phyloP scores from a whole-genome alignment of 2,113 vertebrate species.

The Chaetops frenatus region DNA sequence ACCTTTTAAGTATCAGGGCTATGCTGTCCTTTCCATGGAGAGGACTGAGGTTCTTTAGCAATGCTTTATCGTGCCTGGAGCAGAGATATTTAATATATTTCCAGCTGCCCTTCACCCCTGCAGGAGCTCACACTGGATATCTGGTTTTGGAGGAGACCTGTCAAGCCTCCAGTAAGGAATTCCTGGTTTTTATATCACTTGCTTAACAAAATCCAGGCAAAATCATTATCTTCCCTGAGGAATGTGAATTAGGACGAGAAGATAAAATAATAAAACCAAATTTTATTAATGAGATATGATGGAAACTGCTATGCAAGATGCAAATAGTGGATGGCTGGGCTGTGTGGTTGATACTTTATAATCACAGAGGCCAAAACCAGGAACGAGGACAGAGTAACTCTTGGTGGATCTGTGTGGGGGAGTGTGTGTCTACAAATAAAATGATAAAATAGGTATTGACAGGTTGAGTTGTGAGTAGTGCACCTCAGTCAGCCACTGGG shows the following conservation, averaged over 20 bases:
- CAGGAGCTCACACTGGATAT: background rate
- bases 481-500: background rate
- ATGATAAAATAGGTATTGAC: background rate
- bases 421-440: background rate
- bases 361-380: background rate
- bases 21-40: background rate
- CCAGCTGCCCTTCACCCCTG: background rate
- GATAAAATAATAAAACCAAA: background rate
- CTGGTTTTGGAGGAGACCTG: background rate
- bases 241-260: background rate
- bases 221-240: background rate
- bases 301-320: background rate
- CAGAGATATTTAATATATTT: background rate
- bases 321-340: background rate
- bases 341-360: background rate
- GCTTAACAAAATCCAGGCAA: background rate
- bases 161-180: background rate
- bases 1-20: rapidly evolving
- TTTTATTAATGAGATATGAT: background rate
- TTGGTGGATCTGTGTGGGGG: background rate
- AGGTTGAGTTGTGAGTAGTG: background rate
- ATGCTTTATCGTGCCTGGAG: background rate
- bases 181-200: background rate
- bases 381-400: background rate
- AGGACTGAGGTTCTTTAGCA: background rate